Evolutionary conservation across 2,797 vertebrate genomes (phyloP).

Genomic region (Sarcophilus harrisii): DNA sequence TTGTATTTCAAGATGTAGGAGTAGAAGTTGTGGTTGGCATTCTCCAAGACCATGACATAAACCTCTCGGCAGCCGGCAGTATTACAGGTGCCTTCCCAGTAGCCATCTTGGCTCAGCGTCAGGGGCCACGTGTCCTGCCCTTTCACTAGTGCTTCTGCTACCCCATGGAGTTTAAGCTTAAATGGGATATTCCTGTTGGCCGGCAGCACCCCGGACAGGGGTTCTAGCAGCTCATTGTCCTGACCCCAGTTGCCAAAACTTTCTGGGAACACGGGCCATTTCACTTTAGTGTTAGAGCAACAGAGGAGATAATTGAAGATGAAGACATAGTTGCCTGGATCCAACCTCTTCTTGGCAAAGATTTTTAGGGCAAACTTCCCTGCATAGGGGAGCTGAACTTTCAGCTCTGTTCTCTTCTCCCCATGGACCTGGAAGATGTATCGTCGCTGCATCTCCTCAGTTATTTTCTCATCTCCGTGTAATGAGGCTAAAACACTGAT

Average conservation of each 20-base stretch:
- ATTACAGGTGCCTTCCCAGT: slow-evolving; percentile 88
- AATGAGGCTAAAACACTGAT: slow-evolving; percentile 83
- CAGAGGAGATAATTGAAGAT: slow-evolving; percentile 89
- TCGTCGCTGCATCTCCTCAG: slow-evolving; percentile 77
- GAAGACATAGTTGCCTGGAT: slow-evolving; percentile 83
- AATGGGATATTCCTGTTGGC: slow-evolving; percentile 85
- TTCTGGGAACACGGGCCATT: slow-evolving; percentile 87
- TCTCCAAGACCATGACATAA: slow-evolving; percentile 86
- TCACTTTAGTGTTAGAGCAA: slow-evolving; percentile 85
- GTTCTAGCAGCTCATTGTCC: slow-evolving; percentile 88
- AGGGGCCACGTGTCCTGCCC: slow-evolving; percentile 82
- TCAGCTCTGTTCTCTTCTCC: slow-evolving; percentile 83
- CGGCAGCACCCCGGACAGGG: slow-evolving; percentile 85
- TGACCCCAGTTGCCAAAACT: slow-evolving; percentile 85
- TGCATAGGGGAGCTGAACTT: slow-evolving; percentile 85
- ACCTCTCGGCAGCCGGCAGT: slow-evolving; percentile 86
- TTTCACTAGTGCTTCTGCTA: slow-evolving; percentile 86
- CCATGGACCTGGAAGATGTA: slow-evolving; percentile 85
- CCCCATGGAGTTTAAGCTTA: slow-evolving; percentile 85
- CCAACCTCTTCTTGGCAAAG: slow-evolving; percentile 86
- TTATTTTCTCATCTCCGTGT: slow-evolving; percentile 76
- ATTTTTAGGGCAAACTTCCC: slow-evolving; percentile 87
- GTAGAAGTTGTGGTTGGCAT: slow-evolving; percentile 84
- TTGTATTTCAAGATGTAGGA: slow-evolving; percentile 85
- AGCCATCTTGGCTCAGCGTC: slow-evolving; percentile 81